phyloP scores from a whole-genome alignment of 2,888 invertebrate genomes.

The Leptopilina myrica region DNA sequence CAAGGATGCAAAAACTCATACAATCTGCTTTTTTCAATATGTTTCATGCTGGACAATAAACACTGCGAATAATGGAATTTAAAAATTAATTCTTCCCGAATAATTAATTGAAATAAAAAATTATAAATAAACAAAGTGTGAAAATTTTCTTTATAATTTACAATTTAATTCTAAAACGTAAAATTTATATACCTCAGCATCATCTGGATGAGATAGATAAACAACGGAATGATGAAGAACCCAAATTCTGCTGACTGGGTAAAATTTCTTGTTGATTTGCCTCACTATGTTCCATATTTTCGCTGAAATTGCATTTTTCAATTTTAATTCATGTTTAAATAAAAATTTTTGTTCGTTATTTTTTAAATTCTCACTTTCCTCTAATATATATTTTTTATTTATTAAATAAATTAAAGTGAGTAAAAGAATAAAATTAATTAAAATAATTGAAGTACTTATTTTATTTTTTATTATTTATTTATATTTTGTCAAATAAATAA shows the following conservation, averaged over 20 bases:
- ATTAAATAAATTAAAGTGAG: too few species aligned
- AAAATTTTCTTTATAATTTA: not conserved
- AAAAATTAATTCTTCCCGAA: too few species aligned
- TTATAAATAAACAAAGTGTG: too few species aligned
- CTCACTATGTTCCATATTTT: constrained; percentile 58
- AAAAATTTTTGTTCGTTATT: too few species aligned
- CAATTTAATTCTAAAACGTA: constrained; percentile 21
- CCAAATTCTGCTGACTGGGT: constrained; percentile 65
- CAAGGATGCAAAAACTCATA: constrained; percentile 76
- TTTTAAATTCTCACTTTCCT: too few species aligned
- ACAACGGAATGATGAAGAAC: constrained; percentile 50
- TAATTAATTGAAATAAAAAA: too few species aligned
- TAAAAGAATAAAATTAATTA: too few species aligned
- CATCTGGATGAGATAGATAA: constrained; percentile 66
- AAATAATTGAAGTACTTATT: too few species aligned
- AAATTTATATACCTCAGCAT: constrained; percentile 61
- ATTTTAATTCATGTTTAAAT: too few species aligned
- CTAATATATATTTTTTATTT: too few species aligned
- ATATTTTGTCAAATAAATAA: too few species aligned
- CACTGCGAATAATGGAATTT: constrained; percentile 57
- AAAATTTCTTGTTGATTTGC: constrained; percentile 56
- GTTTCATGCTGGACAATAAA: constrained; percentile 67
- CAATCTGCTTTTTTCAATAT: constrained; percentile 71
- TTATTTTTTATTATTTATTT: too few species aligned
- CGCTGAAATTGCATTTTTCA: constrained; percentile 47